Conservation (phyloP, 2,797 vertebrate genomes). For the Hipposideros larvatus region DNA sequence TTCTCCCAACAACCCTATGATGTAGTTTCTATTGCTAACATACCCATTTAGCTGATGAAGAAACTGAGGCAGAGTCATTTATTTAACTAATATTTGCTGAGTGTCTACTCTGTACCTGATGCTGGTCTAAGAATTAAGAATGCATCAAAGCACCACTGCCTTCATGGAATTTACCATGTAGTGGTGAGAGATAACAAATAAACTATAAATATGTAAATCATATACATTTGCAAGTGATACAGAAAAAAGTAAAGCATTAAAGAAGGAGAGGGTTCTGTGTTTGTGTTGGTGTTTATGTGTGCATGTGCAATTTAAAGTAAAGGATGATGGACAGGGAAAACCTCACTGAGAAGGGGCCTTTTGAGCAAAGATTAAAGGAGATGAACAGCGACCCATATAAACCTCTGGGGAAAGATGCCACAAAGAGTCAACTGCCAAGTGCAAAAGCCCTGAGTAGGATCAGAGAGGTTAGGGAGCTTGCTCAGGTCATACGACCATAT, state of each 20-base stretch:
- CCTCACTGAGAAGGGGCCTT: not conserved
- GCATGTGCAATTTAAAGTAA: not conserved
- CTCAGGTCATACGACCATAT: not conserved
- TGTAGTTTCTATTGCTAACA: not conserved
- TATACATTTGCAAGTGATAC: not conserved
- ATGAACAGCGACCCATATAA: not conserved
- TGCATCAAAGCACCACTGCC: not conserved
- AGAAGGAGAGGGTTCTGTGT: not conserved
- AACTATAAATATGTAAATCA: not conserved
- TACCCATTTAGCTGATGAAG: not conserved
- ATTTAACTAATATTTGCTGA: not conserved
- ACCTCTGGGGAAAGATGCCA: not conserved
- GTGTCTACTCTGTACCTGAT: not conserved
- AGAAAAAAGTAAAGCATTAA: not conserved
- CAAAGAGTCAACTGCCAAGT: not conserved
- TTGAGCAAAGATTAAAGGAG: not conserved
- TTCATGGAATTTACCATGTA: not conserved
- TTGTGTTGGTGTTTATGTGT: not conserved
- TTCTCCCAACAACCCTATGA: not conserved
- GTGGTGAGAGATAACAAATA: not conserved
- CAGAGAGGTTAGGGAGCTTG: not conserved
- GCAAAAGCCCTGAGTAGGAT: not conserved
- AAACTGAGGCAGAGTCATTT: not conserved
- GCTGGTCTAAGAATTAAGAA: not conserved
- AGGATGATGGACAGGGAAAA: not conserved